Base-by-base conservation (phyloP, 2,888 invertebrate genomes). In the Onchidella celtica region DNA sequence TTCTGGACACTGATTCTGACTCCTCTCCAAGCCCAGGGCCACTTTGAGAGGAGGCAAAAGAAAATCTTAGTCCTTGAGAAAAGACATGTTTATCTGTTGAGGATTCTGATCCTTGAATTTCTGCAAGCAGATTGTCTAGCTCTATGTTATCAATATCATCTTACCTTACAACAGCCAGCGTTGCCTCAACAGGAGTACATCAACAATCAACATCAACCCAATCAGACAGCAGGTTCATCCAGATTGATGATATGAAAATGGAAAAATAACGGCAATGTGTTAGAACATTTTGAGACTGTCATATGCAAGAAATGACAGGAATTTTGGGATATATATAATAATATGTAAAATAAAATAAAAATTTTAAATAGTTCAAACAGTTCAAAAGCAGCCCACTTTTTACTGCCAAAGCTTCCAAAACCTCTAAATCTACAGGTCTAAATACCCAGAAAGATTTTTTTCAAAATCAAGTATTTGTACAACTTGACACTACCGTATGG, bases 151-250 rank as follows among this genome's bases (percentile, higher is more conserved):
- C 77, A 21, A 27, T 72, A 72, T 72, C 73, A 79, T 79, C 79
- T 72, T 72, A 73, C 72, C 79, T 72, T 79, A 63, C 79, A 72
- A 79, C 24, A 27, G 79, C 79, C 79, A 79, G 11, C 63, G 59
- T 3, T 32, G 34, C 57, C 57, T 57, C 57, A 47, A 14, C 11
- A 69, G 47, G 4, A 14, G 24, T 40, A 1, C n/a, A 9, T 11
- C 4, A 24, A 3, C 66, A 17, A 36, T 9, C 2, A 57, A 55
- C 72, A 57, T 27, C 72, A 72, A 57, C 57, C 6, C 32, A 55
- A 55, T 17, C 69, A 66, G 6, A 38, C 68, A 55, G 14, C 3
- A 4, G 9, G 6, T 47, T 47, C 47, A 47, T 47, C 21, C 14
- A 21, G 24, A 9, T 29, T 57, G 47, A 55, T 14, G 32, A n/a